These are phyloP conservation scores for Gerosis bhagava DNA, from an alignment of 2,888 invertebrate species.

Conservation along the genomic window DNA sequence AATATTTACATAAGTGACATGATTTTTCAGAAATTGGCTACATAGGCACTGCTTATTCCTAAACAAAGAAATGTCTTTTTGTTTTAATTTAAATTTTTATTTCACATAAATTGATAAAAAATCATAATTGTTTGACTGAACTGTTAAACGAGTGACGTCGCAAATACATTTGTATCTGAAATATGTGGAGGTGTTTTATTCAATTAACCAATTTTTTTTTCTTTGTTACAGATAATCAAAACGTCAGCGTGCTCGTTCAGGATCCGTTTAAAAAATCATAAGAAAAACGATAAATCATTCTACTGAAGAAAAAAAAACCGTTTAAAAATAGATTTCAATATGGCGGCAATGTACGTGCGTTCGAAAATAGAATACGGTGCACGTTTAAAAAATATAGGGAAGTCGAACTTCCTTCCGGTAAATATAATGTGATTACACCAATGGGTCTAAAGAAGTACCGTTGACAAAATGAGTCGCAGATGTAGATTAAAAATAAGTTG, in stretches of 20 bases:
- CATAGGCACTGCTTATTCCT: no score
- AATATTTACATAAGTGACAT: no score
- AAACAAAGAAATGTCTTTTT: no score
- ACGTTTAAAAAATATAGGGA: constrained; percentile 45
- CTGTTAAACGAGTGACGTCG: no score
- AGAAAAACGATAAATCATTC: constrained; percentile 16
- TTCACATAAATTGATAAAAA: no score
- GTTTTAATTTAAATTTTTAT: no score
- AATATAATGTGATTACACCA: constrained; percentile 57
- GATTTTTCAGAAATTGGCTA: no score
- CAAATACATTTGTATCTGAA: no score
- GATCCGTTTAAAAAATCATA: constrained; percentile 13
- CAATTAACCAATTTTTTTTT: no score
- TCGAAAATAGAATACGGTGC: constrained; percentile 46
- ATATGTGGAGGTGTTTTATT: no score
- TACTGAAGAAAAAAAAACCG: constrained; percentile 3
- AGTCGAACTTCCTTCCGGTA: constrained; percentile 57
- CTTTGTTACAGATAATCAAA: constrained; percentile 61
- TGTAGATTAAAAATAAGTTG: constrained; percentile 48
- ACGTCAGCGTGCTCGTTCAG: constrained; percentile 40
- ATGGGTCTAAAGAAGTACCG: constrained; percentile 31
- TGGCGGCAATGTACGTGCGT: constrained; percentile 49
- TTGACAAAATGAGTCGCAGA: constrained; percentile 50
- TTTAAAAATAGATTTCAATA: constrained; percentile 48
- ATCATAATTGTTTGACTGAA: no score